A percentile compares a stretch with the other conserved stretches of the same genome.
Conservation (phyloP, 2,888 invertebrate species). For the Eupithecia pulchellata region DNA sequence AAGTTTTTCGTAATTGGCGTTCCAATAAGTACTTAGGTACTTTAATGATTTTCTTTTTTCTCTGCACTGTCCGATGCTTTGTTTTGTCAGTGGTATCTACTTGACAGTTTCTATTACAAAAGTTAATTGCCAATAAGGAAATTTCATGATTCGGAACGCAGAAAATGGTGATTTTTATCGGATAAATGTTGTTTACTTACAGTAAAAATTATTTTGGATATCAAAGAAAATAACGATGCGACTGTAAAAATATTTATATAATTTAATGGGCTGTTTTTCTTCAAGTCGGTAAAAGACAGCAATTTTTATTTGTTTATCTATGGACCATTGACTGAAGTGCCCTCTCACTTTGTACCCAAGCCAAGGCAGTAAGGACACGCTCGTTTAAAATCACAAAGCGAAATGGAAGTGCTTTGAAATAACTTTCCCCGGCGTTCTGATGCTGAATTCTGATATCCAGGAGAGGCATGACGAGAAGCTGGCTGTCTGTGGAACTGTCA, state of each 20-base stretch:
- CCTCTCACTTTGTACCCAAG: background rate
- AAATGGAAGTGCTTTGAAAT: slow-evolving; percentile 29
- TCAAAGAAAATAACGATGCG: background rate
- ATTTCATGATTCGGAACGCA: background rate
- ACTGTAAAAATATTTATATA: background rate
- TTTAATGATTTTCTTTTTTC: background rate
- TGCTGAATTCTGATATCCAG: slow-evolving; percentile 17
- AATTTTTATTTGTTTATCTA: background rate
- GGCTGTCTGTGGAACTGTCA: background rate
- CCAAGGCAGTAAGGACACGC: slow-evolving; percentile 13
- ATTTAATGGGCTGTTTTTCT: background rate
- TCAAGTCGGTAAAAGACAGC: background rate
- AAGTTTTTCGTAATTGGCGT: background rate
- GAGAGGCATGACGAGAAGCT: slow-evolving; percentile 12
- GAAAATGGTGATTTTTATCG: background rate
- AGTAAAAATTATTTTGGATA: background rate
- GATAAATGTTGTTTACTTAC: background rate
- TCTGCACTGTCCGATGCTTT: background rate
- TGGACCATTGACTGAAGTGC: background rate
- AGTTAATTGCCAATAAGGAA: background rate
- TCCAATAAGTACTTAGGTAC: background rate
- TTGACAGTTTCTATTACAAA: background rate
- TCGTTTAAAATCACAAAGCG: slow-evolving; percentile 28
- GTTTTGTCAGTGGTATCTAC: background rate
- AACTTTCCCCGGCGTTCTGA: slow-evolving; percentile 14